Conservation (phyloP, 2,888 invertebrate genomes). For the Heliconius sara region DNA sequence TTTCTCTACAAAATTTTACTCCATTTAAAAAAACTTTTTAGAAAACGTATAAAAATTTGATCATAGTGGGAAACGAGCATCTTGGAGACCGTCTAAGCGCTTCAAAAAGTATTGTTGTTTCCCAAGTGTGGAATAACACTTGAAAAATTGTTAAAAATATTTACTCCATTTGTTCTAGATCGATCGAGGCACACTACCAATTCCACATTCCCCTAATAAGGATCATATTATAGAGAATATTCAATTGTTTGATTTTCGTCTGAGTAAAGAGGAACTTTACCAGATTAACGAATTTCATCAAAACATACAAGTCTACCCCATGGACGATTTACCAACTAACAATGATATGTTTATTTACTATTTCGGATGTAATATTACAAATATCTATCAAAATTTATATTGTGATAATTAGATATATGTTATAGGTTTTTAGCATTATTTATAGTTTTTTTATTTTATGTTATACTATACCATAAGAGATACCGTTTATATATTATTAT, state of each 20-base stretch:
- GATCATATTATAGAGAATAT: constrained; percentile 6
- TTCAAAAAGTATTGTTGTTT: too few relatives aligned
- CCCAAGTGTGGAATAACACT: too few relatives aligned
- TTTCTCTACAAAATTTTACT: too few relatives aligned
- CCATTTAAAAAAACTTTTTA: too few relatives aligned
- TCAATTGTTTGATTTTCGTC: background rate
- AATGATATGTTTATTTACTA: background rate
- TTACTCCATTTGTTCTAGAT: background rate
- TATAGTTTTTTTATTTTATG: too few relatives aligned
- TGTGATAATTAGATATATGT: background rate
- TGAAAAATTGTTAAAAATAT: too few relatives aligned
- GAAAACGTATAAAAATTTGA: too few relatives aligned
- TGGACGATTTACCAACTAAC: background rate
- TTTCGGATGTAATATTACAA: constrained; percentile 5
- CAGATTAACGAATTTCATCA: constrained; percentile 7
- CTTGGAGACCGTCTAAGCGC: too few relatives aligned
- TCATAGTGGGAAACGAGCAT: too few relatives aligned
- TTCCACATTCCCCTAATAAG: constrained; percentile 8
- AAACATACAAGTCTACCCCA: constrained; percentile 2
- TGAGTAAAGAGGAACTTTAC: constrained; percentile 12
- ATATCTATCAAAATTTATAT: background rate
- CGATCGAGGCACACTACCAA: constrained; percentile 19
- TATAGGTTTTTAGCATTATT: background rate
- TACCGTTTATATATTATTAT: too few relatives aligned
- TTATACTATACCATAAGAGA: too few relatives aligned